These are phyloP conservation scores for Parnassius smintheus DNA, from an alignment of 2,888 invertebrate genomes.

Conservation along the genomic window DNA sequence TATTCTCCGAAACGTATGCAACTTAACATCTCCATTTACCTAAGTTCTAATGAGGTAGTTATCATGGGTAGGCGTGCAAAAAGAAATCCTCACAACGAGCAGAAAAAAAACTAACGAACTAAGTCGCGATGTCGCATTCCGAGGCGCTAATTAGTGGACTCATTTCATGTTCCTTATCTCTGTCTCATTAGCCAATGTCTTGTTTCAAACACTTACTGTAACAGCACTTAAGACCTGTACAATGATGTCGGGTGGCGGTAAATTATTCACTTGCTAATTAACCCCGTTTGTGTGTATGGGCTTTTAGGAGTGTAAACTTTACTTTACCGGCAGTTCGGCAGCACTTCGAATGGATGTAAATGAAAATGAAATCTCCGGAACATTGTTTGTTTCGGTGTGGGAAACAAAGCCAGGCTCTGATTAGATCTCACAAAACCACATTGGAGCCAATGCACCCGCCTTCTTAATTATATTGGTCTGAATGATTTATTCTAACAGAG, in stretches of 20 bases:
- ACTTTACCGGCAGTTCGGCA: slow-evolving; percentile 26
- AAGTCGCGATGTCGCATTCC: slow-evolving; percentile 7
- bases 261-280: slow-evolving; percentile 34
- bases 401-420: slow-evolving; percentile 57
- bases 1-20: too few relatives aligned
- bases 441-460: background rate
- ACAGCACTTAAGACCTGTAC: slow-evolving; percentile 2
- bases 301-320: slow-evolving; percentile 37
- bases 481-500: too few relatives aligned
- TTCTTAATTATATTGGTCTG: background rate
- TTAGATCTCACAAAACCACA: slow-evolving; percentile 38
- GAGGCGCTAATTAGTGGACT: slow-evolving; percentile 12
- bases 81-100: background rate
- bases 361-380: slow-evolving; percentile 57
- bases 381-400: slow-evolving; percentile 52
- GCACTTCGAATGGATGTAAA: slow-evolving; percentile 50
- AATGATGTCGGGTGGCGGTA: slow-evolving; percentile 12
- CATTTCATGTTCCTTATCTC: slow-evolving; percentile 11
- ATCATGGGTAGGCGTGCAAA: too few relatives aligned
- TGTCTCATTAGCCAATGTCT: slow-evolving; percentile 15
- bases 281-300: slow-evolving; percentile 28
- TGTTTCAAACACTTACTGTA: slow-evolving; percentile 11
- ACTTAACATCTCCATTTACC: too few relatives aligned
- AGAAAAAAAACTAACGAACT: slow-evolving; percentile 1
- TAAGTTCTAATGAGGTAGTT: too few relatives aligned